These are phyloP conservation scores for Zosterops japonicus DNA, from an alignment of 2,113 vertebrate genomes.

Conservation along the genomic window DNA sequence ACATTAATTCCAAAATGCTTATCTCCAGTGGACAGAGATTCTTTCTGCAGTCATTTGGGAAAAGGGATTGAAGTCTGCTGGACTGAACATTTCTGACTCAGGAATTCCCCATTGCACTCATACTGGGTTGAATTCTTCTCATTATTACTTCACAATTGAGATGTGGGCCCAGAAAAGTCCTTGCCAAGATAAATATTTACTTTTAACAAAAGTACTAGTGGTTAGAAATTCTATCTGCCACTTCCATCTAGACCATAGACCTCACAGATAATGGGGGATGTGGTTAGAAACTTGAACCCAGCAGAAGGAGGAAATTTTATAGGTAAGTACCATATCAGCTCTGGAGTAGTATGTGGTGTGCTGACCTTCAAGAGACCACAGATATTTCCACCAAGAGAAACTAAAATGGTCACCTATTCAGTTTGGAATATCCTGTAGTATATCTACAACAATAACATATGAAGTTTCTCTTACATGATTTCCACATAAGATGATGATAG, in stretches of 20 bases:
- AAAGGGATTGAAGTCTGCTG: constrained; percentile 19
- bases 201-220: background rate
- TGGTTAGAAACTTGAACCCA: background rate
- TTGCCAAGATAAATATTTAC: constrained; percentile 40
- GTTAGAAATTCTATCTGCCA: background rate
- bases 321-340: background rate
- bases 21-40: constrained; percentile 31
- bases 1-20: constrained; percentile 50
- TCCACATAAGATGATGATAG: background rate
- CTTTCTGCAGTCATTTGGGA: background rate
- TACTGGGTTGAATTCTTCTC: background rate
- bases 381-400: background rate
- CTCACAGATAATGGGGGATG: background rate
- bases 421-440: background rate
- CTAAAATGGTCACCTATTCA: background rate
- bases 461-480: background rate
- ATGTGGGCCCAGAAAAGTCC: background rate
- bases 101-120: background rate
- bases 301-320: background rate
- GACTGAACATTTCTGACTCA: background rate
- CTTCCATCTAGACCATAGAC: background rate
- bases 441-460: background rate
- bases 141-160: constrained; percentile 28
- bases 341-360: background rate
- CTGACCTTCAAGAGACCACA: background rate